Evolutionary conservation across 2,797 vertebrate genomes (phyloP).

Genomic region (Hemitrygon akajei): DNA sequence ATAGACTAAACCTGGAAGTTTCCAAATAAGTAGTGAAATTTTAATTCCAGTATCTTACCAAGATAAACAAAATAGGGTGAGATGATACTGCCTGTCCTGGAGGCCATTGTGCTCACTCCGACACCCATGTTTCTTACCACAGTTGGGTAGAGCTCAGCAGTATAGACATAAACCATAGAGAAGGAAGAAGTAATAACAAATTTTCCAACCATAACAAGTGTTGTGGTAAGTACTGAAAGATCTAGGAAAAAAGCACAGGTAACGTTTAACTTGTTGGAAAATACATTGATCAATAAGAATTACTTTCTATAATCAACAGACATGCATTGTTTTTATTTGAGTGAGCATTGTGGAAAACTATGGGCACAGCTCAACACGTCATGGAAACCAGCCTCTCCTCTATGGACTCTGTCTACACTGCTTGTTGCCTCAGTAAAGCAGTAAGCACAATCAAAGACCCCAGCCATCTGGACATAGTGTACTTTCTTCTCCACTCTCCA

Average conservation of each 20-base stretch:
- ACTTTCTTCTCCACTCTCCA: no score
- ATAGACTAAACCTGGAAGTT: not conserved
- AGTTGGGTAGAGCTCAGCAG: conserved; percentile 82
- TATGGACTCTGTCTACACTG: no score
- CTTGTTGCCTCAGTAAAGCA: no score
- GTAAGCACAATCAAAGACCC: no score
- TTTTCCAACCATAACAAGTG: conserved; percentile 78
- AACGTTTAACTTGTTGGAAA: not conserved
- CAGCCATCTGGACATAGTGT: no score
- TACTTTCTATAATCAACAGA: not conserved
- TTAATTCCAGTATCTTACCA: conserved; percentile 53
- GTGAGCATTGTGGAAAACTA: no score
- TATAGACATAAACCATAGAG: conserved; percentile 82
- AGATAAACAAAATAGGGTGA: conserved; percentile 87
- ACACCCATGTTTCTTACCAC: conserved; percentile 79
- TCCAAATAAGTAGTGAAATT: not conserved
- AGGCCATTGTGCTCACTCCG: conserved; percentile 77
- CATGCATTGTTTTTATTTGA: not conserved
- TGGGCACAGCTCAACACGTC: no score
- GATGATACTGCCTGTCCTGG: conserved; percentile 81
- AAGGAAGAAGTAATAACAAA: conserved; percentile 84
- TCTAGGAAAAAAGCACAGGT: conserved; percentile 50
- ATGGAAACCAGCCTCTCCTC: no score
- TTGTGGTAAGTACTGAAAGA: conserved; percentile 51
- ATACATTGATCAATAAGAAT: not conserved